Evolutionary conservation across 1,140 invertebrate species (phyloP), one percentile per base, ranked within the genome.

Genomic region (Stenopsyche tienmushanensis): DNA sequence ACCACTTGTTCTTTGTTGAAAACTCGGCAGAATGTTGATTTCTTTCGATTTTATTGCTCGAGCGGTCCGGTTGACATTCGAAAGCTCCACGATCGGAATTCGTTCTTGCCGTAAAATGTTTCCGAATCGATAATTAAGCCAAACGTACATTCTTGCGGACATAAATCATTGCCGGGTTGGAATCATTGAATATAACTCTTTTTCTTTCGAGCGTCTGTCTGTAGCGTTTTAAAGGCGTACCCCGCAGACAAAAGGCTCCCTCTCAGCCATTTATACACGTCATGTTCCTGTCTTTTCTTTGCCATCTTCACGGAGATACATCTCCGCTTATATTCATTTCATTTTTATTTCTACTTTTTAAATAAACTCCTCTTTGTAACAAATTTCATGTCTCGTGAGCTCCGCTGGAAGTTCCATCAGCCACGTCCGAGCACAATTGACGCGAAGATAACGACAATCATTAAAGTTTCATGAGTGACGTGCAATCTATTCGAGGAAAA

Each of bases 251-350:
- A 60, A 60, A 60, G 57, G 42, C 26, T 60, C 42, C 42, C 42
- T 47, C 42, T 60, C 42, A 18, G 57, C 57, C 57, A 60, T 60
- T 60, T 60, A 60, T 60, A 60, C 41, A 60, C 57, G 57, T 60
- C 57, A 60, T 60, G 57, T 47, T 60, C 41, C 57, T 60, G 57
- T 60, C 57, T 60, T 60, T 60, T 47, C 57, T 60, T 44, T 23
- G 10, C 23, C 57, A 47, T 15, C 44, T 47, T 15, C 17, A 7
- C 44, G 44, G 7, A 20, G 44, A 47, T 47, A 47, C 44, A 15
- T 47, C 17, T 15, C 17, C 17, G 3, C 44, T 47, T 47, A 13
- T 13, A 5, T 34, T 13, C 13, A 34, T 34, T 34, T 34, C 13
- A 13, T 13, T 13, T 34, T 13, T 34, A 34, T 34, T 34, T 34